Evolutionary conservation across 2,113 vertebrate species (phyloP), one percentile per base, ranked within the genome.

Genomic region (Hippocampus comes): DNA sequence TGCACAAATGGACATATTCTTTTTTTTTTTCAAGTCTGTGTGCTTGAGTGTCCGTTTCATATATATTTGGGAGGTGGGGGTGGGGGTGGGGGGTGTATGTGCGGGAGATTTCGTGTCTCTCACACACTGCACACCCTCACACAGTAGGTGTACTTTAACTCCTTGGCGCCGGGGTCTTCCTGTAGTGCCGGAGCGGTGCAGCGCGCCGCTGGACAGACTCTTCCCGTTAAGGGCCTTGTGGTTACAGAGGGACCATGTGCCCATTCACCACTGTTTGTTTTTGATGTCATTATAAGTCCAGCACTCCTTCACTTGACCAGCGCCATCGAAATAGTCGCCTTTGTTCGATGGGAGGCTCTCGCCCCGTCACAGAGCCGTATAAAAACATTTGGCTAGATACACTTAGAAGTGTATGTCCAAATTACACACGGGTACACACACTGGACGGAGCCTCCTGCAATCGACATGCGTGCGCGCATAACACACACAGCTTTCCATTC

Each of bases 251-350:
- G 83, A 91, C 90, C 90, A 90, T 89, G 89, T 86, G 81, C 85
- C 87, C 89, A 91, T 93, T 93, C 90, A 91, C 77, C 75, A 86
- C 80, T 88, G 90, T 92, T 92, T 93, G 89, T 92, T 92, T 93
- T 91, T 82, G 74, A 90, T 90, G 87, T 90, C 87, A 89, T 93
- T 93, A 92, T 88, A 79, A 88, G 89, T 87, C 87, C 87, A 86
- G 81, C 86, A 60, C 88, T 78, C 85, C 79, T 84, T 71, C 78
- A 60, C 89, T 66, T 81, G 88, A 87, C 87, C 85, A 76, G 86
- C 84, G 82, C 79, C 86, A 82, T 87, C 73, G 67, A 88, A 91
- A 88, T 84, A 87, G 85, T 88, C 83, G 72, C 79, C 87, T 88
- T 90, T 91, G 88, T 91, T 80, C 81, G 81, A 67, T 18, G 66